Evolutionary conservation across 1,140 invertebrate species (phyloP), one percentile per base, ranked within the genome.

Genomic region (Pollicipes pollicipes): DNA sequence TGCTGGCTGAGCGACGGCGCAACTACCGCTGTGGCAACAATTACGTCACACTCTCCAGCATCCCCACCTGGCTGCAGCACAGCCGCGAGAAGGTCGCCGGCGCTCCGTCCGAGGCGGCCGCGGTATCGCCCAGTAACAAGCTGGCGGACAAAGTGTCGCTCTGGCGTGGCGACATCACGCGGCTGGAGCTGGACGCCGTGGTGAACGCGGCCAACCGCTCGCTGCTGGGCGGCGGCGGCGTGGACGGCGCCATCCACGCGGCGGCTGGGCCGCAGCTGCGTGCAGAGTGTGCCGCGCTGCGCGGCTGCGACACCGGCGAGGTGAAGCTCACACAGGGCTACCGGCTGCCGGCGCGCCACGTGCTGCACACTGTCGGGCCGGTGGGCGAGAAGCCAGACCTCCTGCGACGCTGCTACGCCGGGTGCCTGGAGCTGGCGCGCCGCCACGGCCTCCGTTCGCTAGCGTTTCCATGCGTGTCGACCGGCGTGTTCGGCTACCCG

Each of bases 131-230:
- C n/a, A n/a, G n/a, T 64, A 21, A 64, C 28, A 71, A 72, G 4
- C 68, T 78, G 30, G 77, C 77, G 69, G 66, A 74, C 26, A 79
- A 76, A 72, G 73, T 80, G 27, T 78, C 75, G 3, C 63, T 79
- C 28, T 80, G 76, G 70, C 71, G 71, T 72, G 91, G 91, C 16
- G 91, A 95, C 78, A 94, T 96, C n/a, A 95, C 92, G 0, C 83
- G 82, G 66, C 80, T 96, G 24, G 89, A 91, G 84, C 84, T 95
- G 71, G 92, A 95, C 84, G 90, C 86, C 3, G 93, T 97, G 77
- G 91, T 93, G 0, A 97, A 96, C 85, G 93, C 93, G 68, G 93
- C 93, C 0, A 96, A 97, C 80, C 84, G 83, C 10, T 79, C 78
- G 24, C 80, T 96, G 32, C 77, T 85, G 27, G 90, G 90, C 63